Percentiles rank a stretch among this genome's conserved stretches.
Evolutionary conservation across 2,797 vertebrate genomes (phyloP).

Genomic region (Pampus argenteus): DNA sequence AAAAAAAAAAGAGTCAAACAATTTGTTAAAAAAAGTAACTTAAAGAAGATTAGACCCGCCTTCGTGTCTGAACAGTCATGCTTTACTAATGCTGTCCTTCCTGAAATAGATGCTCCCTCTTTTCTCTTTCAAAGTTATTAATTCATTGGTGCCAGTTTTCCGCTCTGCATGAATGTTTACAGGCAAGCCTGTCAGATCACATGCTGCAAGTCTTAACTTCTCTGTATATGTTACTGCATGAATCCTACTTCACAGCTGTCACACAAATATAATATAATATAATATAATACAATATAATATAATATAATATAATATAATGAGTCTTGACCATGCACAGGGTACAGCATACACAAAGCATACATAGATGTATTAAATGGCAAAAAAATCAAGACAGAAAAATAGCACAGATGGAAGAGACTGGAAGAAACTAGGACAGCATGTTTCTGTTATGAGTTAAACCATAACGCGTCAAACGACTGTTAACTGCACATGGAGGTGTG

Average conservation of each 20-base stretch:
- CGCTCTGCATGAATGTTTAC: neutral
- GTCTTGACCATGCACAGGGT: slow-evolving; percentile 18
- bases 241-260: neutral
- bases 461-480: neutral
- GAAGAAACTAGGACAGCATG: neutral
- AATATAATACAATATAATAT: too few relatives aligned
- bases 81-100: slow-evolving; percentile 1
- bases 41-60: neutral
- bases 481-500: neutral
- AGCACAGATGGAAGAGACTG: neutral
- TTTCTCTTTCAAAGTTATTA: neutral
- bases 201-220: slow-evolving; percentile 6
- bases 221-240: neutral
- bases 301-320: too few relatives aligned
- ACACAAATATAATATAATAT: too few relatives aligned
- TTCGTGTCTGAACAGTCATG: slow-evolving; percentile 1
- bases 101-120: slow-evolving; percentile 1
- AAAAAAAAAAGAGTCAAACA: neutral
- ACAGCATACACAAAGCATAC: slow-evolving; percentile 14
- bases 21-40: neutral
- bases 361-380: slow-evolving; percentile 1
- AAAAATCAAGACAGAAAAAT: slow-evolving; percentile 14
- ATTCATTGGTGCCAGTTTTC: slow-evolving; percentile 4
- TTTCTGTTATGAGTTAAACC: slow-evolving; percentile 12
- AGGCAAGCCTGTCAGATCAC: slow-evolving; percentile 1